Evolutionary conservation across 2,888 invertebrate species (phyloP), one percentile per base, ranked within the genome.

Genomic region (Pyrgus malvae): DNA sequence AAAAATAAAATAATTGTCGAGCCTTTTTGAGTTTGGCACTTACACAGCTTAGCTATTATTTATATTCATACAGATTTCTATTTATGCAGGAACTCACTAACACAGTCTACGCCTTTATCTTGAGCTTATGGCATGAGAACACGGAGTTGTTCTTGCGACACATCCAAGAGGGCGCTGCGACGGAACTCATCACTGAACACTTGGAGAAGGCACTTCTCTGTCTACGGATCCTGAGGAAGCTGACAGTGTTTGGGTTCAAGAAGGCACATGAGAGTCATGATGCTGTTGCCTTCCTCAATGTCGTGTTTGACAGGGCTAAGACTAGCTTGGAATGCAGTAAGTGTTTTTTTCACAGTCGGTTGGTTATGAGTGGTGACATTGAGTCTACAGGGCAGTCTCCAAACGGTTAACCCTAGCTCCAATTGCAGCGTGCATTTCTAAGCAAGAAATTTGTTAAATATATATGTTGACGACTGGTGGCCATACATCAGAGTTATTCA

Each of bases 261-360:
- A 95, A 94, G 64, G 95, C 95, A 0, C 94, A 95, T 55, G 93
- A 94, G 67, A 94, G 93, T 66, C 92, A 92, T 58, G 93, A 95
- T 66, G 95, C 95, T 16, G 92, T 95, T 78, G 91, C 92, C 1
- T 98, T 98, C 75, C 79, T 98, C 51, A 94, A 95, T 75, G 92
- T 94, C 17, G 91, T 97, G 29, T 97, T 97, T 76, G 94, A 95
- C 58, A 89, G 95, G 49, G 92, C 95, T 48, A 95, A 94, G 75
- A 93, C 94, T 29, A 93, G 95, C 69, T 86, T 98, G 48, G 95
- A 96, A 75, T 95, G 95, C 73, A 93, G 98, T 93, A 91, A 94
- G 94, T 95, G 3, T 1, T n/a, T 14, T 37, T 27, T 25, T 27
- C 3, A 27, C 8, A 23, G 23, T 6, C 6, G 23, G 23, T 23